Base-by-base conservation (phyloP, 2,797 vertebrate genomes). In the Gymnocypris eckloni region DNA sequence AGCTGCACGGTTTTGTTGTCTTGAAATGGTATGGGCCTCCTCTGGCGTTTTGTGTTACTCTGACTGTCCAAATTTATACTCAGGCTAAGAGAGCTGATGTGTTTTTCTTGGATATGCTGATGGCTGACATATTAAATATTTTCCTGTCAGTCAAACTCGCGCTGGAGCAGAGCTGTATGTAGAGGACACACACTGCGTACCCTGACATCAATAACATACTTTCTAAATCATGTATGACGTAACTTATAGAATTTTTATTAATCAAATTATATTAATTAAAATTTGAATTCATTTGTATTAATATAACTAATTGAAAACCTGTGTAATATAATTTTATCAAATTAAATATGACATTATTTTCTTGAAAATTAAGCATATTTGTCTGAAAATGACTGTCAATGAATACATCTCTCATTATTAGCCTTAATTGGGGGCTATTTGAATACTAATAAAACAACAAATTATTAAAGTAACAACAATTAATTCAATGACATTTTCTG, bases 101-200 rank as follows among this genome's bases (percentile, higher is more conserved):
- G 50, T 84, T 87, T 90, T 90, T 79, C 72, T 85, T 84, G 78
- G 76, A 77, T 77, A n/a, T 82, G 83, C 37, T 66, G 41, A 87
- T 41, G 33, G 82, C 86, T 84, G 86, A 75, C 59, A 88, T 69
- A 75, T 86, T 80, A 71, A 61, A 86, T 71, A 69, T 52, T 67
- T 54, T 72, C 45, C 25, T n/a, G 66, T 81, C 80, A 81, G n/a
- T 79, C 56, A 64, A 45, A 64, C 56, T 64, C 7, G 18, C 1
- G 25, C 77, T 61, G 54, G 37, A 37, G 39, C 33, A 39, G 50
- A 22, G 33, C 4, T 76, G 48, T 56, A 22, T 11, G 18, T 18
- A 52, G 28, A 54, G 28, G 11, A 25, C 20, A 41, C 37, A 79
- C 56, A 64, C 59, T 20, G 39, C 9, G 9, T 61, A 61, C 8